Base-by-base conservation (phyloP, 1,140 invertebrate species). In the Macrobrachium nipponense region DNA sequence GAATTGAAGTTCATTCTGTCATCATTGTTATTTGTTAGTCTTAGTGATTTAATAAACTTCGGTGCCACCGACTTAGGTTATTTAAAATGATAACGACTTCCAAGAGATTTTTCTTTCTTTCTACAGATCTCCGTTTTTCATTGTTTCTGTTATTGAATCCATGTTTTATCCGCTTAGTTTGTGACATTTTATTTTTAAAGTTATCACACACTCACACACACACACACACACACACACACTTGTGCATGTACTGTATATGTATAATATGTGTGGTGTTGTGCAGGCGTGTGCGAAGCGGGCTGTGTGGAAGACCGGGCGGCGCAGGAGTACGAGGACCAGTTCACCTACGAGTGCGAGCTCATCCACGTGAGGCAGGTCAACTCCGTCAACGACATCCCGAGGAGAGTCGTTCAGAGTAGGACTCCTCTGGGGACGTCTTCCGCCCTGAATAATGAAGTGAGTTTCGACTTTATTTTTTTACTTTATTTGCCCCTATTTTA, bases 331-430 rank as follows among this genome's bases (percentile, higher is more conserved):
- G 87, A 88, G 64, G 84, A 87, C 14, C 87, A 86, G 80, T 88
- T 88, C 61, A 70, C 66, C 23, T 88, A 88, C 73, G 80, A 88
- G 59, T 77, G 78, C 68, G 66, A 88, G 68, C 64, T 87, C 64
- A 87, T 88, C 60, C 82, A 88, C 76, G 85, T 88, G 43, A 79
- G 85, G 0, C 88, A 88, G 72, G 88, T 88, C 60, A 79, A 88
- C 85, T 87, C 88, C 43, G 88, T 80, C 60, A 76, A 51, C 20
- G 88, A 88, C 83, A 82, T 87, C 18, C 86, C 86, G 20, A 43
- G 62, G 36, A 58, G 72, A 23, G 61, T 75, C 36, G 64, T 75
- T 17, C 18, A 75, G 61, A 72, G 36, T 17, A 51, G 82, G 36
- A 75, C 61, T n/a, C 59, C 51, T 64, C 8, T n/a, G 20, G 64